Conservation (phyloP, 2,888 invertebrate species). For the Lissocephala sabroskyi region DNA sequence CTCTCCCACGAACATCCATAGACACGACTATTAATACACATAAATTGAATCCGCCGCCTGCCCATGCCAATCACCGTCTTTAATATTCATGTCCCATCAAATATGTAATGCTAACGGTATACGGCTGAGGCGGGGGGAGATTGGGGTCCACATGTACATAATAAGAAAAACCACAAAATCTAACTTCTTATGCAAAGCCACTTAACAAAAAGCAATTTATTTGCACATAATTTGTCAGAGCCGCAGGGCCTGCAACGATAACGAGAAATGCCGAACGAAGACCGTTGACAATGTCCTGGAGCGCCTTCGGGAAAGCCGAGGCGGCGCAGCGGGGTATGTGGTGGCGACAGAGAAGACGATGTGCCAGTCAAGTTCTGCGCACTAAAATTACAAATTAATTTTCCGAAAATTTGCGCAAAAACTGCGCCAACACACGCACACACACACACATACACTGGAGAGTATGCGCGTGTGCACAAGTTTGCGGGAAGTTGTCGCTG, state of each 20-base stretch:
- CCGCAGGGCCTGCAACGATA: slow-evolving; percentile 49
- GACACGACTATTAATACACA: slow-evolving; percentile 42
- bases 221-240: slow-evolving; percentile 62
- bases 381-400: slow-evolving; percentile 66
- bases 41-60: slow-evolving; percentile 57
- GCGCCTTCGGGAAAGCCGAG: not conserved
- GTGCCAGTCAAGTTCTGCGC: slow-evolving; percentile 8
- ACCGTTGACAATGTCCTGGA: not conserved
- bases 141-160: not conserved
- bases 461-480: not conserved
- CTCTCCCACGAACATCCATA: slow-evolving; percentile 42
- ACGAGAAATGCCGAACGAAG: too few species aligned
- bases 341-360: not conserved
- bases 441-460: not conserved
- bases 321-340: slow-evolving; percentile 1
- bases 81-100: slow-evolving; percentile 55
- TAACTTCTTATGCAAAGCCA: slow-evolving; percentile 64
- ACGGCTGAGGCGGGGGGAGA: too few species aligned
- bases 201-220: slow-evolving; percentile 64
- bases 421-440: not conserved
- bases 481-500: slow-evolving; percentile 1
- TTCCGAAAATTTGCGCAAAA: slow-evolving; percentile 49
- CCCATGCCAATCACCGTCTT: slow-evolving; percentile 33
- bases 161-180: slow-evolving; percentile 20
- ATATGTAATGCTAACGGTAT: slow-evolving; percentile 27